Conservation (phyloP, 2,888 invertebrate species). For the Nebria salina region DNA sequence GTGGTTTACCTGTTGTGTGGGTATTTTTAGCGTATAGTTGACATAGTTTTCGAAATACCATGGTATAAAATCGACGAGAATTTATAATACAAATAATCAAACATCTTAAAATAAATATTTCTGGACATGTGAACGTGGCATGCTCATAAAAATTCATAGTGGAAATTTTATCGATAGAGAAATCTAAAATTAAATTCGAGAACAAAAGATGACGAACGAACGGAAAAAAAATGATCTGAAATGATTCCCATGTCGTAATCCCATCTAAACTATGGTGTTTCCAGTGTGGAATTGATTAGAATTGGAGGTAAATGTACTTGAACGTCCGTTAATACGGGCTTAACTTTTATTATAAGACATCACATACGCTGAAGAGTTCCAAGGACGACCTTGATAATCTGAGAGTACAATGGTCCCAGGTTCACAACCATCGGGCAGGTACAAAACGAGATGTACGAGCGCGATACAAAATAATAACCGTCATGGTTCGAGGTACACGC, state of each 20-base stretch:
- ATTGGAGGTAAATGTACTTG: neutral
- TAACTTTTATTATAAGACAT: neutral
- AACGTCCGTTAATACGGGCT: neutral
- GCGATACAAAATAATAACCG: neutral
- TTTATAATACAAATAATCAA: neutral
- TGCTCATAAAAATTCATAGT: neutral
- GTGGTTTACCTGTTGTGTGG: neutral
- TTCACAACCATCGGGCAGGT: neutral
- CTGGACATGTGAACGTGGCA: neutral
- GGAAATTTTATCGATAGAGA: neutral
- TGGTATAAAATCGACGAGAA: neutral
- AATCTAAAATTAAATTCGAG: neutral
- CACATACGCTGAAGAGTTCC: neutral
- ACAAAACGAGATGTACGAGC: neutral
- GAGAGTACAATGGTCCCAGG: constrained; percentile 1
- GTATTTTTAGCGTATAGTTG: neutral
- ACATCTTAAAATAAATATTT: neutral
- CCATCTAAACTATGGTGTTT: neutral
- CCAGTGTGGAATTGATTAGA: neutral
- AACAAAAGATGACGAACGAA: neutral
- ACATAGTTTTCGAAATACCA: neutral
- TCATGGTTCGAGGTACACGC: neutral
- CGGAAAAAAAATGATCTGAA: neutral
- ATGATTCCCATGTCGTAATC: neutral
- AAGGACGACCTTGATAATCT: constrained; percentile 1